phyloP scores from a whole-genome alignment of 1,140 invertebrate genomes.

The Temnothorax nylanderi region DNA sequence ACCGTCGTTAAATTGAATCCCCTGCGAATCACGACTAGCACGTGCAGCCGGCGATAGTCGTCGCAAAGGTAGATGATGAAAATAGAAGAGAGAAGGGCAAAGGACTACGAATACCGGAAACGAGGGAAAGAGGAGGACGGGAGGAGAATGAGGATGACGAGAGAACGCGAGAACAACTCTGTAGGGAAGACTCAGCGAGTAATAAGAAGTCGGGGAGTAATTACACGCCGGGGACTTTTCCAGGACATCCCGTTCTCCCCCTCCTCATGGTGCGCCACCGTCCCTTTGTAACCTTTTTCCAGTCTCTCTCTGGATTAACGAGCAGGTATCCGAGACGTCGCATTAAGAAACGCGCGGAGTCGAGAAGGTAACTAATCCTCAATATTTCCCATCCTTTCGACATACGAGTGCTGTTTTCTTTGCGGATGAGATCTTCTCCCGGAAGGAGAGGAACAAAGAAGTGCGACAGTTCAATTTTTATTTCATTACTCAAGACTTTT shows the following conservation, averaged over 20 bases:
- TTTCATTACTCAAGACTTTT: not conserved
- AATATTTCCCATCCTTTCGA: conserved; percentile 41
- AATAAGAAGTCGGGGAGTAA: conserved; percentile 78
- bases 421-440: not conserved
- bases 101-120: not conserved
- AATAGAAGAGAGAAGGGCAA: not conserved
- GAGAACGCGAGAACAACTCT: conserved; percentile 68
- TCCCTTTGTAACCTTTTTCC: conserved; percentile 72
- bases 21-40: not conserved
- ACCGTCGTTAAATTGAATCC: conserved; percentile 14
- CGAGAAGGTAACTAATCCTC: conserved; percentile 49
- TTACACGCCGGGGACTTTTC: conserved; percentile 78
- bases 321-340: conserved; percentile 66
- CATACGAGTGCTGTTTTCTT: conserved; percentile 1
- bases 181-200: conserved; percentile 67
- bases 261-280: conserved; percentile 29
- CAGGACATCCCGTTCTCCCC: conserved; percentile 18
- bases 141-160: conserved; percentile 49
- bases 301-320: conserved; percentile 71
- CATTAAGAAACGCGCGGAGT: conserved; percentile 67
- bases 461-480: conserved; percentile 3
- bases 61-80: conserved; percentile 12
- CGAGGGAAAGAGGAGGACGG: not conserved
- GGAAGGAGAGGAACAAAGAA: not conserved
- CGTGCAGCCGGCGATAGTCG: not conserved